These are phyloP conservation scores for Callorhinus ursinus DNA, from an alignment of 2,113 vertebrate genomes.

Conservation along the genomic window DNA sequence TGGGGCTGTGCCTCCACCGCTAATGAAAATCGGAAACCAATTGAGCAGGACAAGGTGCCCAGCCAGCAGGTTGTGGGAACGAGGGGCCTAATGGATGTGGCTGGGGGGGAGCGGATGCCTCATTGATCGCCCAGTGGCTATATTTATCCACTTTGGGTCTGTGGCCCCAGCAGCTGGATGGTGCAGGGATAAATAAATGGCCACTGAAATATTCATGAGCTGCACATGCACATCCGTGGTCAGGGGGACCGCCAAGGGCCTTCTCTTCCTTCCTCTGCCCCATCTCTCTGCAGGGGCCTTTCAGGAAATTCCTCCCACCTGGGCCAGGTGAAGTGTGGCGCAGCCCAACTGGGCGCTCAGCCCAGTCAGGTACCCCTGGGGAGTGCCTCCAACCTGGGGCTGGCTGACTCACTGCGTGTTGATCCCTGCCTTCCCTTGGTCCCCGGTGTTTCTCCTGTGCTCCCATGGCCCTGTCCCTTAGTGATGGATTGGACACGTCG, in stretches of 20 bases:
- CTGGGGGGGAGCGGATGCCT: slow-evolving; percentile 85
- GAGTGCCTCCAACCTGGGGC: neutral
- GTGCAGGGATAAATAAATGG: slow-evolving; percentile 90
- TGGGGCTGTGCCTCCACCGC: slow-evolving; percentile 73
- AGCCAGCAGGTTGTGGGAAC: slow-evolving; percentile 89
- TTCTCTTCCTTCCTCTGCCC: slow-evolving; percentile 80
- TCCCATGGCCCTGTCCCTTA: neutral
- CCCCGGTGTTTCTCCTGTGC: fast-evolving
- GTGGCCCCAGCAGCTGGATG: slow-evolving; percentile 89
- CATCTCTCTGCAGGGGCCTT: slow-evolving; percentile 59
- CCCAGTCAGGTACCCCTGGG: neutral
- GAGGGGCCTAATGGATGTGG: slow-evolving; percentile 81
- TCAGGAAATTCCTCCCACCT: slow-evolving; percentile 82
- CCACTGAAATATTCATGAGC: slow-evolving; percentile 90
- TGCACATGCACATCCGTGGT: slow-evolving; percentile 85
- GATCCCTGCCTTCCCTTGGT: neutral
- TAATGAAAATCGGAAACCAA: slow-evolving; percentile 90
- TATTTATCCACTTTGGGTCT: slow-evolving; percentile 89
- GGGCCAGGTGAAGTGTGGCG: slow-evolving; percentile 50
- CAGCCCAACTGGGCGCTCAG: slow-evolving; percentile 39
- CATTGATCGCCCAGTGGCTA: slow-evolving; percentile 88
- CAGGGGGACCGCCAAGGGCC: slow-evolving; percentile 80
- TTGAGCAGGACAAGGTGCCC: slow-evolving; percentile 85
- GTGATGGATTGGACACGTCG: neutral
- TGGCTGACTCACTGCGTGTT: fast-evolving